phyloP scores from a whole-genome alignment of 2,888 invertebrate genomes.

The Eristalinus aeneus region DNA sequence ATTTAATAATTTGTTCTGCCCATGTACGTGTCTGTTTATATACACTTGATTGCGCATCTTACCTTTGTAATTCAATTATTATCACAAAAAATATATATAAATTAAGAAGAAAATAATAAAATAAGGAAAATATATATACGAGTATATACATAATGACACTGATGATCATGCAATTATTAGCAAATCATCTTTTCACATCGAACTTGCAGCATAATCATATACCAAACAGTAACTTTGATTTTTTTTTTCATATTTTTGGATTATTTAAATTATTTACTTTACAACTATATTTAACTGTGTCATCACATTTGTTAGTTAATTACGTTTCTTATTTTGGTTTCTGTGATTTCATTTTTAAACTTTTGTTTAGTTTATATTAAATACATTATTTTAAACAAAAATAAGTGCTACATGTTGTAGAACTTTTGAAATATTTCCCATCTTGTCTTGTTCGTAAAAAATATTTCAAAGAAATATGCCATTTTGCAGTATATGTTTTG shows the following conservation, averaged over 20 bases:
- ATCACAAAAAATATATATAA: conserved; percentile 40
- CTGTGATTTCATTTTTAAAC: conserved; percentile 3
- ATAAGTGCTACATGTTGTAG: conserved; percentile 63
- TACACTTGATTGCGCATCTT: conserved; percentile 54
- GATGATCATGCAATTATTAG: conserved; percentile 69
- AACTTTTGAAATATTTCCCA: conserved; percentile 46
- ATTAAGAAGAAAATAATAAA: conserved; percentile 6
- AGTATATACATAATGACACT: conserved; percentile 56
- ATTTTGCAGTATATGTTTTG: conserved; percentile 14
- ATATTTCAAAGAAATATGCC: conserved; percentile 11
- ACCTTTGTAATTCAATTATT: conserved; percentile 60
- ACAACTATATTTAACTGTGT: conserved; percentile 27
- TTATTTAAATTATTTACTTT: conserved; percentile 51
- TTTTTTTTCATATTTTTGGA: conserved; percentile 26
- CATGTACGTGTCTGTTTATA: not conserved
- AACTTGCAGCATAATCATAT: conserved; percentile 71
- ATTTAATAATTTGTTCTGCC: not conserved
- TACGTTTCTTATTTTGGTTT: conserved; percentile 22
- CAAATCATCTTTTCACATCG: conserved; percentile 70
- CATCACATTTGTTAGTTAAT: conserved; percentile 37
- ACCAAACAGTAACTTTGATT: conserved; percentile 60
- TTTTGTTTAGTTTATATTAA: not conserved
- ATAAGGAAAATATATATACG: conserved; percentile 44
- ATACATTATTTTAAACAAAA: conserved; percentile 26
- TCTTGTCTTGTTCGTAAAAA: not conserved